phyloP scores from a whole-genome alignment of 1,140 invertebrate species.

The Diabrotica virgifera region DNA sequence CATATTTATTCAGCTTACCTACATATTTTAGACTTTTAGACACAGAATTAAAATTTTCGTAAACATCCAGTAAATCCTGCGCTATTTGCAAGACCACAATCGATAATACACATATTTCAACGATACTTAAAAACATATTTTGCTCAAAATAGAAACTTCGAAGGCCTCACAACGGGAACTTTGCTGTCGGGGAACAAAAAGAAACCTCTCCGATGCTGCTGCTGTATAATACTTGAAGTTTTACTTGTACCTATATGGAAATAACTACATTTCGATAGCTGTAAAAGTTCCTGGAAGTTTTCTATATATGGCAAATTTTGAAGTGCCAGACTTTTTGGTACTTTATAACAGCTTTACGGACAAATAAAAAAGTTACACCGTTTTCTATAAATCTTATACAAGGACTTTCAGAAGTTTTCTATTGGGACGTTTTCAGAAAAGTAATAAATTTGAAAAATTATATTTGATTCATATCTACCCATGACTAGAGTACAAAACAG shows the following conservation, averaged over 20 bases:
- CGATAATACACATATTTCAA: too few species aligned
- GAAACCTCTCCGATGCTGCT: not conserved
- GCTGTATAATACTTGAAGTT: not conserved
- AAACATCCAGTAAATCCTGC: too few species aligned
- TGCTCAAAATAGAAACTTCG: too few species aligned
- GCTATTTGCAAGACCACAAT: too few species aligned
- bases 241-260: not conserved
- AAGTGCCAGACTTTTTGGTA: conserved; percentile 2
- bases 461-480: too few species aligned
- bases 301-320: not conserved
- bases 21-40: too few species aligned
- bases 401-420: not conserved
- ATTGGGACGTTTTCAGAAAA: not conserved
- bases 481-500: too few species aligned
- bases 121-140: too few species aligned
- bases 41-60: too few species aligned
- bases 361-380: not conserved
- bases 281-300: not conserved
- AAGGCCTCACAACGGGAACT: too few species aligned
- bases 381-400: not conserved
- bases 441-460: too few species aligned
- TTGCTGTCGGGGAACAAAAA: not conserved
- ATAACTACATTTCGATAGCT: conserved; percentile 2
- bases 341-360: not conserved
- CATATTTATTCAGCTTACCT: too few species aligned